Conservation (phyloP, 2,797 vertebrate species). For the Iguana delicatissima region DNA sequence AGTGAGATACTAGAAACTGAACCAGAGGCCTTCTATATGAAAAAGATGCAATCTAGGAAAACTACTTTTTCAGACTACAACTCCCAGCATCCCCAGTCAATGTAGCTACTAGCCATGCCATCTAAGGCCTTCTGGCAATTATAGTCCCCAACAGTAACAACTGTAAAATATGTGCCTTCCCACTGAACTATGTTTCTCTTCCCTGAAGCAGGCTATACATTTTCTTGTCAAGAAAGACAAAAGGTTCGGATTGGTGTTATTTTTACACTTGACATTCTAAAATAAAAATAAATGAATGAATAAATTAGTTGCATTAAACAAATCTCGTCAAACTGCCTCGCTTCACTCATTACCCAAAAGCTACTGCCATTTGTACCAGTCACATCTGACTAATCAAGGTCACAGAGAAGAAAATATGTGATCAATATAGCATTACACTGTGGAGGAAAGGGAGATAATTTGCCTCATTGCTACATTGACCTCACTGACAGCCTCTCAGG, state of each 20-base stretch:
- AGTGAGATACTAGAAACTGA: background rate
- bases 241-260: background rate
- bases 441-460: conserved; percentile 38
- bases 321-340: conserved; percentile 35
- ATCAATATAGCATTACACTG: conserved; percentile 51
- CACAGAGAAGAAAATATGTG: conserved; percentile 54
- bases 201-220: conserved; percentile 6
- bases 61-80: no score
- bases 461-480: conserved; percentile 26
- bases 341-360: conserved; percentile 40
- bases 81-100: no score
- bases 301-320: conserved; percentile 36
- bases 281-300: background rate
- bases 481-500: conserved; percentile 32
- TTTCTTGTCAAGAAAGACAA: background rate
- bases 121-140: no score
- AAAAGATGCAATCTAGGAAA: background rate
- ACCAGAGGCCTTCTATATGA: background rate
- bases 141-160: no score
- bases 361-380: conserved; percentile 32
- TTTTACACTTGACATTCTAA: conserved; percentile 26
- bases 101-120: no score
- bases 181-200: background rate
- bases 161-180: no score
- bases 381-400: conserved; percentile 48